These are phyloP conservation scores for Dolichotis patagonum DNA, from an alignment of 2,113 vertebrate genomes.

Conservation along the genomic window DNA sequence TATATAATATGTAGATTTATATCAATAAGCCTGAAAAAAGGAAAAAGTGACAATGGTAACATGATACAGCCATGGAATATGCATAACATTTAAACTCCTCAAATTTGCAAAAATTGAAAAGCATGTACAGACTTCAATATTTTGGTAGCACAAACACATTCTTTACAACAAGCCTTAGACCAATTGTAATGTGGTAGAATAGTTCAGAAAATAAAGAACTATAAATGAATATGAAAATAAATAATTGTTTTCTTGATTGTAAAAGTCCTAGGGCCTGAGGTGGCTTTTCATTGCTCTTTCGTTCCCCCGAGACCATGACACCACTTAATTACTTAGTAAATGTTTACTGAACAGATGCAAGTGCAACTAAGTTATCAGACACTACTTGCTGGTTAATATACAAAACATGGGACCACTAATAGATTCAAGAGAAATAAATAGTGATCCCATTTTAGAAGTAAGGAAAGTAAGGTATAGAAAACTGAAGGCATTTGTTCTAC, in stretches of 20 bases:
- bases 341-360: neutral
- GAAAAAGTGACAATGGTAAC: neutral
- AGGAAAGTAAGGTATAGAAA: neutral
- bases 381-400: no score
- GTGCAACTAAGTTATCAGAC: neutral
- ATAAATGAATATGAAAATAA: neutral
- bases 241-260: neutral
- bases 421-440: neutral
- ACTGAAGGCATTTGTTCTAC: neutral
- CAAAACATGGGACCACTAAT: rapidly evolving
- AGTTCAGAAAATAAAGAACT: neutral
- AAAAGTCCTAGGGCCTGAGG: neutral
- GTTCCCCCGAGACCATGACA: neutral
- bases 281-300: neutral
- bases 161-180: neutral
- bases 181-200: neutral
- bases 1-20: neutral
- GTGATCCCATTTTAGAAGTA: neutral
- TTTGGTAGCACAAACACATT: neutral
- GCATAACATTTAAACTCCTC: neutral
- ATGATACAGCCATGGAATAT: neutral
- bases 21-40: neutral
- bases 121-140: neutral
- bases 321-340: neutral
- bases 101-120: slow-evolving; percentile 10